Evolutionary conservation across 1,140 invertebrate genomes (phyloP).

Genomic region (Hylaeus volcanicus): DNA sequence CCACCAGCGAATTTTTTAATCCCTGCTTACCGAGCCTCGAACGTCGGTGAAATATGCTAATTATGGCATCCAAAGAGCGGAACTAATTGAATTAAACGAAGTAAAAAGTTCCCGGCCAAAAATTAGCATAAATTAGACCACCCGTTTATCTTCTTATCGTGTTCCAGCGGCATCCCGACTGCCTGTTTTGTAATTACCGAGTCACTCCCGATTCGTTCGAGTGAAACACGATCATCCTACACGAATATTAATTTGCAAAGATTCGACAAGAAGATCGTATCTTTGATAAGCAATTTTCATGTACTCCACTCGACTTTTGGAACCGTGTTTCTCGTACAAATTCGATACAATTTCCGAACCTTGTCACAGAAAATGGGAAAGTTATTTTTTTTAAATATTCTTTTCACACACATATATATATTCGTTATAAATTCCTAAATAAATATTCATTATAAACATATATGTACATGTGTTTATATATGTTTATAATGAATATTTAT

Average conservation of each 20-base stretch:
- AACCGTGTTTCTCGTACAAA: too few species aligned
- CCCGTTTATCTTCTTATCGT: constrained; percentile 32
- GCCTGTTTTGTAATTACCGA: constrained; percentile 12
- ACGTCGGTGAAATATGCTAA: constrained; percentile 64
- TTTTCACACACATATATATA: too few species aligned
- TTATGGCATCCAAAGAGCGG: constrained; percentile 61
- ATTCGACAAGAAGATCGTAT: constrained; percentile 3
- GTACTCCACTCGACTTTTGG: too few species aligned
- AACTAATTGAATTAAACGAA: constrained; percentile 71
- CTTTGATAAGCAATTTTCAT: not conserved
- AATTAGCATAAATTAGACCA: constrained; percentile 70
- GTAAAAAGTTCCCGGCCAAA: constrained; percentile 64
- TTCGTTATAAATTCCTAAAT: too few species aligned
- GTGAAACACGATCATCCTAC: not conserved
- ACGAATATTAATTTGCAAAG: constrained; percentile 3
- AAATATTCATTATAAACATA: too few species aligned
- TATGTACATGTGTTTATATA: too few species aligned
- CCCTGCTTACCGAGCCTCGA: constrained; percentile 29
- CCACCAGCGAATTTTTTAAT: not conserved
- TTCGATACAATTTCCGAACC: too few species aligned
- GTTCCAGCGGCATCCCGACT: constrained; percentile 3
- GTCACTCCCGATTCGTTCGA: not conserved
- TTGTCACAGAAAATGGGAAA: too few species aligned
- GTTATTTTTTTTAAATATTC: too few species aligned
- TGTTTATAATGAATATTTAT: too few species aligned